Conservation (phyloP, 2,113 vertebrate genomes). For the Coturnix japonica region DNA sequence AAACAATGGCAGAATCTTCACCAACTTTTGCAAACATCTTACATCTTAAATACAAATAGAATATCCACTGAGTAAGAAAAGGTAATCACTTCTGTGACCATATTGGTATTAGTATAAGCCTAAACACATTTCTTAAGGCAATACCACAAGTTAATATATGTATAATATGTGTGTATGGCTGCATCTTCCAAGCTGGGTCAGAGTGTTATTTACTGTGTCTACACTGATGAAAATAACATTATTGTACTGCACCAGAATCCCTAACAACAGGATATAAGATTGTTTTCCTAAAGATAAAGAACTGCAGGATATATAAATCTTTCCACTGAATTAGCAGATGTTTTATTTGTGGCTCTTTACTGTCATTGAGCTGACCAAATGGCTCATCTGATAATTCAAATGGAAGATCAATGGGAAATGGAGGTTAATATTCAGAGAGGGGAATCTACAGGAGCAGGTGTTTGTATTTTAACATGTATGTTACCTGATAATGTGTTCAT, state of each 20-base stretch:
- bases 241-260: not conserved
- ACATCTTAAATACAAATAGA: not conserved
- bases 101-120: not conserved
- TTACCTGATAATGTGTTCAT: not conserved
- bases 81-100: not conserved
- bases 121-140: not conserved
- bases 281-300: not conserved
- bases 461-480: not conserved
- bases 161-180: not conserved
- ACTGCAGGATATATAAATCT: not conserved
- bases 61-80: not conserved
- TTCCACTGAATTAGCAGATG: conserved; percentile 4
- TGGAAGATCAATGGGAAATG: conserved; percentile 1
- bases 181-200: not conserved
- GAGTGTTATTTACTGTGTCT: not conserved
- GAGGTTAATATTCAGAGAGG: not conserved
- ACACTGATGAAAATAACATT: not conserved
- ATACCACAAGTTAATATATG: not conserved
- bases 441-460: conserved; percentile 6
- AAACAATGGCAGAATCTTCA: not conserved
- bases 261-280: not conserved
- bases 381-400: conserved; percentile 1
- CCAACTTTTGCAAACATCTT: not conserved
- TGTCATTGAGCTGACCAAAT: conserved; percentile 9
- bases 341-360: conserved; percentile 5